phyloP scores from a whole-genome alignment of 1,140 invertebrate genomes.

The Zelostemma sp. region DNA sequence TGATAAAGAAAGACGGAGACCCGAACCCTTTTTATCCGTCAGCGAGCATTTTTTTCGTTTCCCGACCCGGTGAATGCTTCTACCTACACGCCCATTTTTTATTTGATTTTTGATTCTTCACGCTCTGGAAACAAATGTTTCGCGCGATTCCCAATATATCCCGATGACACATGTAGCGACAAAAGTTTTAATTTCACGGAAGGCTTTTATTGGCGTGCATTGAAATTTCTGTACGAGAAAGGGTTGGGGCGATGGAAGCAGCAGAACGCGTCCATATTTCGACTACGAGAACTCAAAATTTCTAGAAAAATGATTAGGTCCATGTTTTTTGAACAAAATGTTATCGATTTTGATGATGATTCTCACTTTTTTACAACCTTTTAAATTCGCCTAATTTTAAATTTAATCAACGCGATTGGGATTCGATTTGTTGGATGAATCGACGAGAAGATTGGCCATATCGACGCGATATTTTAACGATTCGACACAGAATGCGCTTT shows the following conservation, averaged over 20 bases:
- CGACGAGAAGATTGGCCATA: neutral
- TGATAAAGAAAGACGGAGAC: slow-evolving; percentile 18
- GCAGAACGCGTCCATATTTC: neutral
- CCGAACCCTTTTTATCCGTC: slow-evolving; percentile 49
- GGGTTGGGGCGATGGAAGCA: slow-evolving; percentile 42
- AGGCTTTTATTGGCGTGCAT: slow-evolving; percentile 36
- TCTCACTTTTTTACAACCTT: no score
- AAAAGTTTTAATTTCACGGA: slow-evolving; percentile 62
- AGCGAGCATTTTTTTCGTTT: slow-evolving; percentile 28
- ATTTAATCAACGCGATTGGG: no score
- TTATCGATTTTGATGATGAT: no score
- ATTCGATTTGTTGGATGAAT: neutral
- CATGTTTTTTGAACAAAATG: no score
- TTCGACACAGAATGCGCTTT: slow-evolving; percentile 5
- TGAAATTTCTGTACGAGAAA: slow-evolving; percentile 53
- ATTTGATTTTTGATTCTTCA: slow-evolving; percentile 68
- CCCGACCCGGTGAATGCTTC: slow-evolving; percentile 27
- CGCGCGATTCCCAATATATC: slow-evolving; percentile 67
- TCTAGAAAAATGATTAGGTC: no score
- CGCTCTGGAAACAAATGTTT: slow-evolving; percentile 63
- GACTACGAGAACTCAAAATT: neutral
- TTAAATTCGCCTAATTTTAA: no score
- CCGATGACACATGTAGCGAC: slow-evolving; percentile 49
- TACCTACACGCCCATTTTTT: slow-evolving; percentile 57
- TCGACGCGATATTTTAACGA: slow-evolving; percentile 1